Conservation (phyloP, 2,888 invertebrate species). For the Ernsta delagoae region DNA sequence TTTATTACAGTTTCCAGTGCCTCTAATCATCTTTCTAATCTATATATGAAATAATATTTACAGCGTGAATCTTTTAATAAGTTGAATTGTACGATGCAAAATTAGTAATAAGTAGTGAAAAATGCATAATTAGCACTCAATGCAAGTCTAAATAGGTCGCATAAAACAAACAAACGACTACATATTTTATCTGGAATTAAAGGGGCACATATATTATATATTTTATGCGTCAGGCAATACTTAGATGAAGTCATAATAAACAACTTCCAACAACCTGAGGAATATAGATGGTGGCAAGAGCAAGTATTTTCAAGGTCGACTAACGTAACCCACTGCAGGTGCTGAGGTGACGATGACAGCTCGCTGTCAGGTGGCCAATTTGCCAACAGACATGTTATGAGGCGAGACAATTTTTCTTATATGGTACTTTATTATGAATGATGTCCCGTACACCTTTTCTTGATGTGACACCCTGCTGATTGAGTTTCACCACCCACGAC, state of each 20-base stretch:
- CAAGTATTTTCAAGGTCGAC: constrained; percentile 43
- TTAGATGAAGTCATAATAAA: constrained; percentile 19
- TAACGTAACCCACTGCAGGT: constrained; percentile 45
- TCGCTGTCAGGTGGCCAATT: constrained; percentile 47
- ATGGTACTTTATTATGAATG: constrained; percentile 26
- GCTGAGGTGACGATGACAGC: constrained; percentile 47
- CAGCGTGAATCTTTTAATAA: too few species aligned
- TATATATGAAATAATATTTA: too few species aligned
- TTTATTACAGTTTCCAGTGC: too few species aligned
- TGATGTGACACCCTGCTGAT: constrained; percentile 33
- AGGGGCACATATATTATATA: not conserved
- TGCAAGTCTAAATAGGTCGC: too few species aligned
- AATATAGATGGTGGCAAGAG: constrained; percentile 23
- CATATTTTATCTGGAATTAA: not conserved
- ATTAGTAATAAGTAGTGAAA: too few species aligned
- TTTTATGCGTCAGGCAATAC: constrained; percentile 1
- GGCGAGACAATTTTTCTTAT: constrained; percentile 32
- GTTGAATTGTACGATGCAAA: too few species aligned
- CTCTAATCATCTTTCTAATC: too few species aligned
- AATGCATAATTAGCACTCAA: too few species aligned
- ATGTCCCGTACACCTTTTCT: constrained; percentile 28
- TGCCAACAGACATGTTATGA: constrained; percentile 45
- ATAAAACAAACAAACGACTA: not conserved
- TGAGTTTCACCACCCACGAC: constrained; percentile 30
- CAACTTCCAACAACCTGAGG: constrained; percentile 11